Conservation (phyloP, 2,113 vertebrate genomes). For the Leucosticte australis region DNA sequence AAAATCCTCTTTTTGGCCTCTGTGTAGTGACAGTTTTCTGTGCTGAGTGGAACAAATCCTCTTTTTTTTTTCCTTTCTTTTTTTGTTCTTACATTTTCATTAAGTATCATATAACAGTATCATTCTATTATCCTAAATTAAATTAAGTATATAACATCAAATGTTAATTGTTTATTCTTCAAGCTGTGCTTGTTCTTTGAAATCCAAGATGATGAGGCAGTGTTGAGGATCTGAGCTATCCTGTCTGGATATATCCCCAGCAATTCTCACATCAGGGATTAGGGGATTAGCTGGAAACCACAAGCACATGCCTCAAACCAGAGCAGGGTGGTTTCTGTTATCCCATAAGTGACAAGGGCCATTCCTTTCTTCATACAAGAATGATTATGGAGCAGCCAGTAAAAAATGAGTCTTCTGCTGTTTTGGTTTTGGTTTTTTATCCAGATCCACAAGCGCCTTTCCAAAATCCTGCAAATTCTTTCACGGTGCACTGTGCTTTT, state of each 20-base stretch:
- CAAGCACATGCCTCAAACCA: slow-evolving; percentile 2
- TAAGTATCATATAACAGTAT: neutral
- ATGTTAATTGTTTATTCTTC: neutral
- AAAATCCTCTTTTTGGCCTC: neutral
- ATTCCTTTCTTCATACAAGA: neutral
- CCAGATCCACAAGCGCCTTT: neutral
- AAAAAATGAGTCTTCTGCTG: neutral
- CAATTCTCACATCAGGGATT: slow-evolving; percentile 6
- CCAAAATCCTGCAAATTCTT: neutral
- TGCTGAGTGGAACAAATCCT: neutral
- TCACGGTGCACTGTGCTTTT: neutral
- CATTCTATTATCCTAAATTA: neutral
- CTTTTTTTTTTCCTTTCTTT: neutral
- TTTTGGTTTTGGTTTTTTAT: neutral
- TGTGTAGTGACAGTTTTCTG: neutral
- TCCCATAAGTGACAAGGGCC: neutral
- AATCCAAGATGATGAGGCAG: neutral
- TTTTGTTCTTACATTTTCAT: neutral
- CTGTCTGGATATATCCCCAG: neutral
- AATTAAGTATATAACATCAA: neutral
- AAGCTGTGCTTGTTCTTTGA: neutral
- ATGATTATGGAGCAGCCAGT: neutral
- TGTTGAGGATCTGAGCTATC: neutral
- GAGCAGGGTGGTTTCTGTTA: neutral
- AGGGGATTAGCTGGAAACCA: slow-evolving; percentile 21